A percentile compares a stretch with the other conserved stretches of the same genome.
These are phyloP conservation scores for Selene dorsalis DNA, from an alignment of 2,797 vertebrate species.

Conservation along the genomic window DNA sequence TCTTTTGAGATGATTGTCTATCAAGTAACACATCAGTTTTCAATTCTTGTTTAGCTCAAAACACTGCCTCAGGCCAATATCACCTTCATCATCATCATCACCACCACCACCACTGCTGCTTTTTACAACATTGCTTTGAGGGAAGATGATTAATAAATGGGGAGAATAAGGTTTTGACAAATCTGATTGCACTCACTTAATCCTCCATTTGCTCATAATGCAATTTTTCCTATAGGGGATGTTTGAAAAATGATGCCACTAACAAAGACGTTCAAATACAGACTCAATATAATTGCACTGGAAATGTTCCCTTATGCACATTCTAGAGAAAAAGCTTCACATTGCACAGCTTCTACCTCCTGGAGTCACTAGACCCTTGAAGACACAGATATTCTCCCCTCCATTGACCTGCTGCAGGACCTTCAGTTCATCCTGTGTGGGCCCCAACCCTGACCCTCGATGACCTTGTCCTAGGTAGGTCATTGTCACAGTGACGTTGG, in stretches of 20 bases:
- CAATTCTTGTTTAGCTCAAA: constrained; percentile 11
- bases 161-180: background rate
- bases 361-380: constrained; percentile 81
- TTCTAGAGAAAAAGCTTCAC: background rate
- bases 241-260: background rate
- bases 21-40: constrained; percentile 31
- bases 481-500: constrained; percentile 85
- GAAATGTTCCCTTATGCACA: background rate
- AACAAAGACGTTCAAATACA: background rate
- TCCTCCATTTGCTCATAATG: background rate
- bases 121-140: constrained; percentile 29
- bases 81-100: constrained; percentile 11
- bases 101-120: too few species aligned
- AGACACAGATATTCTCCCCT: constrained; percentile 87
- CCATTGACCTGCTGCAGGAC: constrained; percentile 87
- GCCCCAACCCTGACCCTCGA: constrained; percentile 40
- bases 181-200: background rate
- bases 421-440: constrained; percentile 82
- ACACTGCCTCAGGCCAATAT: constrained; percentile 2
- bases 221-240: background rate
- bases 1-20: constrained; percentile 4
- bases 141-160: constrained; percentile 33
- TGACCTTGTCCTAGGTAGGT: constrained; percentile 82
- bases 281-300: background rate
- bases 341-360: constrained; percentile 78